phyloP scores from a whole-genome alignment of 1,140 invertebrate species.

The Daktulosphaira vitifoliae region DNA sequence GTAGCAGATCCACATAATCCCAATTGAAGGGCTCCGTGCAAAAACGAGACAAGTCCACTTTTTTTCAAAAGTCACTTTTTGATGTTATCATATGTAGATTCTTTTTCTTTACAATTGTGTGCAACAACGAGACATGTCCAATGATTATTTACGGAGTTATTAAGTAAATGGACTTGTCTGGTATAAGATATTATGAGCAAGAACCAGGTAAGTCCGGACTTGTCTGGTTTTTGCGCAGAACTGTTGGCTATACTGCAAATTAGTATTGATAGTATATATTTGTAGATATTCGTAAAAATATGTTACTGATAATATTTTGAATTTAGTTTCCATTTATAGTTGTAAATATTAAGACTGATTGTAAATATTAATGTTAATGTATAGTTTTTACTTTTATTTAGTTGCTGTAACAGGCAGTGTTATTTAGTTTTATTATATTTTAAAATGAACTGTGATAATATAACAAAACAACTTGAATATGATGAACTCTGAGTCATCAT shows the following conservation, averaged over 20 bases:
- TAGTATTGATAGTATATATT: not conserved
- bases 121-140: too few species aligned
- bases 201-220: not conserved
- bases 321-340: too few species aligned
- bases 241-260: not conserved
- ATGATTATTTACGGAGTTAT: not conserved
- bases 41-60: too few species aligned
- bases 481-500: constrained; percentile 4
- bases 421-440: constrained; percentile 15
- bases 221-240: not conserved
- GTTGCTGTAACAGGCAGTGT: not conserved
- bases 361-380: too few species aligned
- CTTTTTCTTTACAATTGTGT: too few species aligned
- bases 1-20: too few species aligned
- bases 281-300: not conserved
- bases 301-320: not conserved
- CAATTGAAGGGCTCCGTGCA: too few species aligned
- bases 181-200: not conserved
- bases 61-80: too few species aligned
- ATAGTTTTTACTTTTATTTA: too few species aligned
- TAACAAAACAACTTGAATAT: not conserved
- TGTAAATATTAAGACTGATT: not conserved
- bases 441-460: not conserved
- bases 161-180: not conserved
- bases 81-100: too few species aligned